Evolutionary conservation across 2,888 invertebrate genomes (phyloP), one percentile per base, ranked within the genome.

Genomic region (Trichacis sp.): DNA sequence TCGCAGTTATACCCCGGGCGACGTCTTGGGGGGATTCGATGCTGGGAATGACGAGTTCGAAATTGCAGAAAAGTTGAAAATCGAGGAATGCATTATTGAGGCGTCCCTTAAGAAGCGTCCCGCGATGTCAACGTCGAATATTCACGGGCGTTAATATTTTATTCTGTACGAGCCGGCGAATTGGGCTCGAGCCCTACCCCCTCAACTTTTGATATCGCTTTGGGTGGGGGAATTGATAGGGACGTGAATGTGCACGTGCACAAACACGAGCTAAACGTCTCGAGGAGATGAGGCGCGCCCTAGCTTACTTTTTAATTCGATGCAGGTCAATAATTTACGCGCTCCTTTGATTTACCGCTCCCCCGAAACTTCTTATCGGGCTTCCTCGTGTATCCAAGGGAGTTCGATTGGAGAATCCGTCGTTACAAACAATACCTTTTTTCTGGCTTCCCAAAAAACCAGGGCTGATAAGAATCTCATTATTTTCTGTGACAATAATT

Each of bases 51-150:
- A 58, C 58, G 68, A 67, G 71, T 73, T 68, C 60, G 73, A 75
- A 75, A 74, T 76, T 74, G 69, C 65, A 58, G 73, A 75, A 75
- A 78, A 78, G 71, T 77, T 68, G 75, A 75, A 79, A 78, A 77
- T 78, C 77, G 78, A 78, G 79, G 71, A 67, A 59, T 78, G 75
- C 76, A 77, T 79, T 78, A 79, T 79, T 79, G 71, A 79, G 64
- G 63, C 61, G 63, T 60, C 71, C 69, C 56, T 67, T 55, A 65
- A 65, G 64, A 53, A 63, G 63, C 52, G 29, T n/a, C 24, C 24
- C 64, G 51, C 58, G 48, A 56, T 69, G 74, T 75, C 73, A 74
- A 71, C 72, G 70, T 65, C 63, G 69, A 69, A 69, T 68, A 68
- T 73, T 71, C 68, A 66, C 63, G 70, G 59, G 64, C 73, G 58